phyloP scores from a whole-genome alignment of 2,113 vertebrate genomes.

The Ahaetulla prasina region DNA sequence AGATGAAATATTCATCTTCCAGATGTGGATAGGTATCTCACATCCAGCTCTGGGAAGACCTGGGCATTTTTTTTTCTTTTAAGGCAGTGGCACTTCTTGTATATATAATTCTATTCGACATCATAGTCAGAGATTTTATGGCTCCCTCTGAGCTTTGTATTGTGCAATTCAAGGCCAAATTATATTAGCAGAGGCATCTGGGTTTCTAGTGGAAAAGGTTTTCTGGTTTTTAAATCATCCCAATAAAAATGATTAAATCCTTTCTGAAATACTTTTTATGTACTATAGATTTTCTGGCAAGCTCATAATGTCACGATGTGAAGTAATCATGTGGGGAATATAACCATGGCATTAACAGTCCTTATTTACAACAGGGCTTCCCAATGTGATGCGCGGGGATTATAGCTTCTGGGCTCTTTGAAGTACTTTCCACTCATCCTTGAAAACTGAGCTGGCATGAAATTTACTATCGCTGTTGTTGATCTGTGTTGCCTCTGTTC shows the following conservation, averaged over 20 bases:
- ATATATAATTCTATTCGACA: background rate
- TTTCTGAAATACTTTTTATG: slow-evolving; percentile 25
- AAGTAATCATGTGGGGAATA: background rate
- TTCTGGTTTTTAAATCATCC: slow-evolving; percentile 2
- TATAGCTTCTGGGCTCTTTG: background rate
- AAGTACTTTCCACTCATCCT: background rate
- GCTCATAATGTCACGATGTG: background rate
- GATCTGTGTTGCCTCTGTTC: background rate
- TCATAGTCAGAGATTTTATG: background rate
- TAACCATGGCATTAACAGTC: background rate
- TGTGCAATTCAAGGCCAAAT: accelerated
- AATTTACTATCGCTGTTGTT: background rate
- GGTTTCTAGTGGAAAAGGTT: slow-evolving; percentile 10
- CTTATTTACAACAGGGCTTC: background rate
- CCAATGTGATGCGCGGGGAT: background rate
- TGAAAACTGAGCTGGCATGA: background rate
- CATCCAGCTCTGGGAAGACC: background rate
- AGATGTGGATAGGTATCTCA: accelerated
- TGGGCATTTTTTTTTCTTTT: background rate
- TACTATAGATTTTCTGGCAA: slow-evolving; percentile 26
- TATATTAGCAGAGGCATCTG: slow-evolving; percentile 24
- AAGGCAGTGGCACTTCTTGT: background rate
- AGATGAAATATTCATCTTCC: background rate
- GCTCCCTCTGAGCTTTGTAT: slow-evolving; percentile 2
- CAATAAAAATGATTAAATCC: slow-evolving; percentile 30